phyloP scores from a whole-genome alignment of 2,888 invertebrate species.

The Euproctis similis region DNA sequence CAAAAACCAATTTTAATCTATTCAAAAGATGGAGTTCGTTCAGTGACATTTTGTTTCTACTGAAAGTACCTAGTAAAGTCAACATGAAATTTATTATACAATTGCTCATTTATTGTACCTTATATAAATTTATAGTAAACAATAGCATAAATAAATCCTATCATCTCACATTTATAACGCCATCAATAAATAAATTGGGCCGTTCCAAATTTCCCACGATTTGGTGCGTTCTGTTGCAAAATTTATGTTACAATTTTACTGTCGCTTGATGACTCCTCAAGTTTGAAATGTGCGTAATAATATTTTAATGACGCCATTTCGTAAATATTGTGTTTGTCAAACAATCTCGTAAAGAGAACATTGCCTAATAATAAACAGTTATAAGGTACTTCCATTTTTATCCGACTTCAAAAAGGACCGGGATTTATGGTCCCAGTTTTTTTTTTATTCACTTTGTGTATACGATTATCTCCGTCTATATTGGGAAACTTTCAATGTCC shows the following conservation, averaged over 20 bases:
- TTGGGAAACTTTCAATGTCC: too few relatives aligned
- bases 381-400: too few relatives aligned
- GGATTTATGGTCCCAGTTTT: too few relatives aligned
- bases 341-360: slow-evolving; percentile 15
- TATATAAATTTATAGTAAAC: slow-evolving; percentile 12
- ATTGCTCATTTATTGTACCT: background rate
- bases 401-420: too few relatives aligned
- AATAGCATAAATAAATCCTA: slow-evolving; percentile 18
- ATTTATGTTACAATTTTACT: slow-evolving; percentile 22
- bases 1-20: too few relatives aligned
- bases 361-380: slow-evolving; percentile 10
- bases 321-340: slow-evolving; percentile 20
- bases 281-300: slow-evolving; percentile 23
- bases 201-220: slow-evolving; percentile 14
- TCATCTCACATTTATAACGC: slow-evolving; percentile 11
- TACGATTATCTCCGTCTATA: too few relatives aligned
- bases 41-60: background rate
- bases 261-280: slow-evolving; percentile 21
- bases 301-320: slow-evolving; percentile 21
- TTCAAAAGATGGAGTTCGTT: too few relatives aligned
- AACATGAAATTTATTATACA: background rate
- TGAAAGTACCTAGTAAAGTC: background rate
- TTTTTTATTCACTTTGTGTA: too few relatives aligned
- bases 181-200: slow-evolving; percentile 11
- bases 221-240: slow-evolving; percentile 18